Evolutionary conservation across 2,888 invertebrate species (phyloP).

Genomic region (Harmothoe impar): DNA sequence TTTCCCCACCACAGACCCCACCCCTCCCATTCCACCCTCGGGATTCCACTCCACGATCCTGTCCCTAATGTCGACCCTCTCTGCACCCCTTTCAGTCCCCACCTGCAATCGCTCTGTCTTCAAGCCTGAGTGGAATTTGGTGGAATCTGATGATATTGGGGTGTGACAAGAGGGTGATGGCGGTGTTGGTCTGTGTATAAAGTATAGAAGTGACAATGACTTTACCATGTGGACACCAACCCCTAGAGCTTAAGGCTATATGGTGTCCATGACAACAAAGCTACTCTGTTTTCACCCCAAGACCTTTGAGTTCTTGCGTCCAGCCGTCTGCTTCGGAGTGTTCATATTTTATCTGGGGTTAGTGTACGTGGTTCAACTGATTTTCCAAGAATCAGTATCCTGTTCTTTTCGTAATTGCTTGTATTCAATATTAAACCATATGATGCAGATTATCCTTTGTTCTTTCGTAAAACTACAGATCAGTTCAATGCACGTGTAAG

Average conservation of each 20-base stretch:
- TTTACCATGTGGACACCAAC: constrained; percentile 23
- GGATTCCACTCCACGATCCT: too few relatives aligned
- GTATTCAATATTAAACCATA: too few relatives aligned
- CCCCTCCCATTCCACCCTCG: too few relatives aligned
- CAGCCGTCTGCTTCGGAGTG: background rate
- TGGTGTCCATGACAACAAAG: background rate
- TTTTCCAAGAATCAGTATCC: too few relatives aligned
- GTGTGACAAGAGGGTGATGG: background rate
- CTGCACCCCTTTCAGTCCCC: background rate
- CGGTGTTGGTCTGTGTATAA: background rate
- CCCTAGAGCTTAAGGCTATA: background rate
- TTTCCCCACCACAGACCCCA: background rate
- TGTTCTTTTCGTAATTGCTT: too few relatives aligned
- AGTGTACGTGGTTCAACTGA: too few relatives aligned
- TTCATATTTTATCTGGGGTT: too few relatives aligned
- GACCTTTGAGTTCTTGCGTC: background rate
- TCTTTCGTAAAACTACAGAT: too few relatives aligned
- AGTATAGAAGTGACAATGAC: constrained; percentile 30
- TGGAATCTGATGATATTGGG: background rate
- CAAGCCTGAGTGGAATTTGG: background rate
- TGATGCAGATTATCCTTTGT: too few relatives aligned
- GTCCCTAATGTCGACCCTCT: background rate
- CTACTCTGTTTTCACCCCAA: background rate
- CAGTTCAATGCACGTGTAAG: too few relatives aligned
- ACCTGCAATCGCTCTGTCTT: constrained; percentile 37